phyloP scores from a whole-genome alignment of 2,797 vertebrate genomes.

The Muraenolepis orangiensis region DNA sequence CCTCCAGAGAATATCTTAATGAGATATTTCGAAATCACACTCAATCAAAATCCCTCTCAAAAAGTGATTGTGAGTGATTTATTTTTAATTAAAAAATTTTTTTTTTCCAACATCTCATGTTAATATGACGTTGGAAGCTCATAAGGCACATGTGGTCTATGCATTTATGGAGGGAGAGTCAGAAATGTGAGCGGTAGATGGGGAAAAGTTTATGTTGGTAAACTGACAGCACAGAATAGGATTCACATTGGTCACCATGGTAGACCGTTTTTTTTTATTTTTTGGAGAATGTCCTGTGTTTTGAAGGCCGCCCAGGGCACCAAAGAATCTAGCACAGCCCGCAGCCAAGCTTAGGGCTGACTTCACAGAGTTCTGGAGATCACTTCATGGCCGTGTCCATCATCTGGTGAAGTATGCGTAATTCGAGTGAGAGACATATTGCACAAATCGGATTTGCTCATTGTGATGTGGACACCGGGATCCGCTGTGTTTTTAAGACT shows the following conservation, averaged over 20 bases:
- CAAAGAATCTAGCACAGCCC: constrained; percentile 53
- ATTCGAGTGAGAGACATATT: constrained; percentile 22
- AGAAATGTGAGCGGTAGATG: constrained; percentile 24
- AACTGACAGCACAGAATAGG: neutral
- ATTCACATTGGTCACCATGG: neutral
- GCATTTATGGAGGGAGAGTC: constrained; percentile 44
- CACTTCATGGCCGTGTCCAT: neutral
- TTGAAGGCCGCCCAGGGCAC: constrained; percentile 39
- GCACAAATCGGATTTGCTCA: constrained; percentile 25
- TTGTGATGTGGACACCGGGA: constrained; percentile 46
- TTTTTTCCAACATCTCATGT: constrained; percentile 20
- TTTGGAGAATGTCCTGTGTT: constrained; percentile 34
- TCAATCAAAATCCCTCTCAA: too few relatives aligned
- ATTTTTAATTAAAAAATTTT: too few relatives aligned
- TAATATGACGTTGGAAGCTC: constrained; percentile 22
- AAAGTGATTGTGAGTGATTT: too few relatives aligned
- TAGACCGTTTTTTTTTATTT: constrained; percentile 34
- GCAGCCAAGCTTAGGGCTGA: neutral
- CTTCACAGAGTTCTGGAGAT: neutral
- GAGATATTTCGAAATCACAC: constrained; percentile 42
- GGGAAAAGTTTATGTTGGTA: constrained; percentile 26
- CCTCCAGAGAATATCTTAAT: neutral
- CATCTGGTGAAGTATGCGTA: constrained; percentile 14
- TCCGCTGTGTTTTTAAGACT: constrained; percentile 44
- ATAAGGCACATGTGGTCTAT: constrained; percentile 45